Conservation (phyloP, 2,113 vertebrate species). For the Anoura caudifer region DNA sequence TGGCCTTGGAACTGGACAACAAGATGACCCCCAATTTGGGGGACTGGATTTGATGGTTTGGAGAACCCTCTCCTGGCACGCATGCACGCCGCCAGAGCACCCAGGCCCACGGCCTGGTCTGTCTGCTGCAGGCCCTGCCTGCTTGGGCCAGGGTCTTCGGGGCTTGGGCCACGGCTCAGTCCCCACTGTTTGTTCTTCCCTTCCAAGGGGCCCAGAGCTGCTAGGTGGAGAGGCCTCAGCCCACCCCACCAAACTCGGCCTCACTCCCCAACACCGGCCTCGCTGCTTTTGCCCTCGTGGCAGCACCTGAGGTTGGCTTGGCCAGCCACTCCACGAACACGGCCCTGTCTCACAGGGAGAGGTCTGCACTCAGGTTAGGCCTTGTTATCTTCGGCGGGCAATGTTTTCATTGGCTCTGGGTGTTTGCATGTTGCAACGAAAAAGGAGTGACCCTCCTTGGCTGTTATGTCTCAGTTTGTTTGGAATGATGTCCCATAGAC, state of each 20-base stretch:
- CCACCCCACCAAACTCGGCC: not conserved
- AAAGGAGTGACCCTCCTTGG: not conserved
- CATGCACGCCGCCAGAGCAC: rapidly evolving
- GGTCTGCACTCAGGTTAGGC: not conserved
- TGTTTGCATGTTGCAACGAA: not conserved
- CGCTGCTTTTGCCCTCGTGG: not conserved
- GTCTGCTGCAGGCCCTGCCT: not conserved
- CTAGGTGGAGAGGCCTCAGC: rapidly evolving
- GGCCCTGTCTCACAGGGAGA: not conserved
- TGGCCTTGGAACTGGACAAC: not conserved
- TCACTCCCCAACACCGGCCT: rapidly evolving
- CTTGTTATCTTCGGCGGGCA: not conserved
- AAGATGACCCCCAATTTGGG: not conserved
- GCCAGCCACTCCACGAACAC: not conserved
- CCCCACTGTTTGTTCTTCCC: not conserved
- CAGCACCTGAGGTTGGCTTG: not conserved
- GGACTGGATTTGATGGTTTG: not conserved
- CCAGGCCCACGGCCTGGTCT: not conserved
- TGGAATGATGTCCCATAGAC: not conserved
- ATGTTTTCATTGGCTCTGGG: not conserved
- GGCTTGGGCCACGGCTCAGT: not conserved
- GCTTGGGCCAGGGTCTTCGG: not conserved
- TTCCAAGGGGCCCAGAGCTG: not conserved
- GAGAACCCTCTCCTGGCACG: not conserved
- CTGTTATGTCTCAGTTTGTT: not conserved